phyloP scores from a whole-genome alignment of 2,888 invertebrate species.

The Steromphala cineraria region DNA sequence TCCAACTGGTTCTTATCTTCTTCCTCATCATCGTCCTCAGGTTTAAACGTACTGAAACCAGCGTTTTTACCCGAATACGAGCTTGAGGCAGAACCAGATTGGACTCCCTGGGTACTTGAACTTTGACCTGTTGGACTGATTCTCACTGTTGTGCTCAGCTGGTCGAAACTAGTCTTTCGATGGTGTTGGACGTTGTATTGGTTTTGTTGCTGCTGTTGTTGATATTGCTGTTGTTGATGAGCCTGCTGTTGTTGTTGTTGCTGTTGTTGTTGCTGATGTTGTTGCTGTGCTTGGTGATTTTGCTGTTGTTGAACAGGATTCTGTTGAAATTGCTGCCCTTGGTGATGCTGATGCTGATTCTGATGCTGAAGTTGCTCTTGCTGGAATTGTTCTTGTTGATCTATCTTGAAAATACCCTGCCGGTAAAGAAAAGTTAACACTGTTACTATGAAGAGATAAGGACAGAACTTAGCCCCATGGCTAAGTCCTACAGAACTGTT shows the following conservation, averaged over 20 bases:
- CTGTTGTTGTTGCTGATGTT: background rate
- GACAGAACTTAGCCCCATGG: too few species aligned
- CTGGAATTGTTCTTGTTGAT: too few species aligned
- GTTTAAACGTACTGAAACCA: constrained; percentile 31
- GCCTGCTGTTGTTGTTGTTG: background rate
- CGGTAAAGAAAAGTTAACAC: background rate
- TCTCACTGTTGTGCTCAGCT: constrained; percentile 23
- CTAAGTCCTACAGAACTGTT: too few species aligned
- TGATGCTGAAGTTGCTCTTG: too few species aligned
- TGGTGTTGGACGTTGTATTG: background rate
- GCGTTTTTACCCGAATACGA: constrained; percentile 26
- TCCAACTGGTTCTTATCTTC: constrained; percentile 23
- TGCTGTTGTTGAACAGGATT: background rate
- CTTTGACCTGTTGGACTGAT: constrained; percentile 67
- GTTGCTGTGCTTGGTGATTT: background rate
- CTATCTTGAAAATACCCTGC: background rate
- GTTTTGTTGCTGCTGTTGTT: background rate
- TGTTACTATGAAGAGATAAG: too few species aligned
- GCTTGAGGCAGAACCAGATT: constrained; percentile 57
- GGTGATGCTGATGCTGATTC: background rate
- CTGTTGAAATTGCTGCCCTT: background rate
- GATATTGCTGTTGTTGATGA: background rate
- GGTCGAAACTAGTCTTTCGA: background rate
- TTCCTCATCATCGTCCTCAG: constrained; percentile 19
- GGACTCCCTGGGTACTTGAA: constrained; percentile 56